Evolutionary conservation across 2,797 vertebrate species (phyloP).

Genomic region (Galaxias olidus): DNA sequence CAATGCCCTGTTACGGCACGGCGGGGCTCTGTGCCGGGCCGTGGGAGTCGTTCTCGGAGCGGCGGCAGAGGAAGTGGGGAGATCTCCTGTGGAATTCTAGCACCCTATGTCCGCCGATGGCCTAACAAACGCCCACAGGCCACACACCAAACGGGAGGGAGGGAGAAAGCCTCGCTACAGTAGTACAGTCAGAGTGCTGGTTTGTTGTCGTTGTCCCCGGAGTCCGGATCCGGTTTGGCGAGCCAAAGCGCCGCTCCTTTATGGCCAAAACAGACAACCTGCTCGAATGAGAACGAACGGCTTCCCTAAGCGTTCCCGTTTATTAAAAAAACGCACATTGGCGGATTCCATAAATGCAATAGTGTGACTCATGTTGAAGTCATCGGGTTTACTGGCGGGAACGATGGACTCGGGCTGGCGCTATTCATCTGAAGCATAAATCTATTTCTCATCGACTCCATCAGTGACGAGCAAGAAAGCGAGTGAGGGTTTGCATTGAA

Average conservation of each 20-base stretch:
- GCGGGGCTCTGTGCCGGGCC: no score
- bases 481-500: slow-evolving; percentile 65
- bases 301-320: slow-evolving; percentile 71
- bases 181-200: no score
- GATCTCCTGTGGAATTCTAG: no score
- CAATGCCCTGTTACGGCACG: no score
- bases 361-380: slow-evolving; percentile 74
- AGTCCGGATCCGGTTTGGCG: slow-evolving; percentile 50
- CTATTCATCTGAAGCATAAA: slow-evolving; percentile 78
- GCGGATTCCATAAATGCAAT: slow-evolving; percentile 70
- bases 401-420: slow-evolving; percentile 74
- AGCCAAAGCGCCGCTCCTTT: slow-evolving; percentile 60
- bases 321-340: slow-evolving; percentile 74
- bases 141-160: slow-evolving; percentile 1
- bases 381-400: slow-evolving; percentile 71
- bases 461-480: slow-evolving; percentile 66
- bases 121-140: slow-evolving; percentile 1
- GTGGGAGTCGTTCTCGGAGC: no score
- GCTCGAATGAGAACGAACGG: slow-evolving; percentile 77
- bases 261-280: slow-evolving; percentile 68
- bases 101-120: no score
- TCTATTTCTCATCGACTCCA: slow-evolving; percentile 73
- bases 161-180: slow-evolving; percentile 52
- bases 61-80: no score
- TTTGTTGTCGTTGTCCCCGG: slow-evolving; percentile 52